phyloP scores from a whole-genome alignment of 1,140 invertebrate genomes.

The Prorops nasuta region DNA sequence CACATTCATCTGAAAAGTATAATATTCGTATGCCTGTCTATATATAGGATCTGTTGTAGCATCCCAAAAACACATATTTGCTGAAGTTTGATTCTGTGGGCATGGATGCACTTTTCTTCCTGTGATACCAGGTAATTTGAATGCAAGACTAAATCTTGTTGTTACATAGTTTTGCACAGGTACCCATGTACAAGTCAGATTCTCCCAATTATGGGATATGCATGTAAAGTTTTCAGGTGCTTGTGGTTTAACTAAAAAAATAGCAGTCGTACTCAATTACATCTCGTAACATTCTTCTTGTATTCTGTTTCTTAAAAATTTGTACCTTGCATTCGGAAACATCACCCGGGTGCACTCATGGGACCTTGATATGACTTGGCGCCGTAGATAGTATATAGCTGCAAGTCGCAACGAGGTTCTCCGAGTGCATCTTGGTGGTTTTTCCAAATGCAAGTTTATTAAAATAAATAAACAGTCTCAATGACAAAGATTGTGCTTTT shows the following conservation, averaged over 20 bases:
- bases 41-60: slow-evolving; percentile 61
- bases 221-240: slow-evolving; percentile 65
- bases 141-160: slow-evolving; percentile 61
- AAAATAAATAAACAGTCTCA: no score
- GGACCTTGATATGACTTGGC: no score
- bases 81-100: slow-evolving; percentile 24
- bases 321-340: no score
- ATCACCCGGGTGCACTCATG: no score
- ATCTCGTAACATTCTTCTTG: no score
- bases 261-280: no score
- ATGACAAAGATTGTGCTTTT: no score
- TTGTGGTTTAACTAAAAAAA: slow-evolving; percentile 48
- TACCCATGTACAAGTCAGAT: slow-evolving; percentile 66
- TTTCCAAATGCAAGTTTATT: no score
- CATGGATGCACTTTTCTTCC: slow-evolving; percentile 41
- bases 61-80: slow-evolving; percentile 58
- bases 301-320: no score
- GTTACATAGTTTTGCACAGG: slow-evolving; percentile 55
- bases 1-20: slow-evolving; percentile 58
- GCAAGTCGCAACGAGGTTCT: no score
- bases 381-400: no score
- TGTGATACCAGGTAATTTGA: slow-evolving; percentile 47
- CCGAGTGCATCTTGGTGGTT: no score
- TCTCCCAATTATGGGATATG: slow-evolving; percentile 66
- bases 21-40: slow-evolving; percentile 60